phyloP scores from a whole-genome alignment of 2,797 vertebrate genomes.

The Xyrichtys novacula region DNA sequence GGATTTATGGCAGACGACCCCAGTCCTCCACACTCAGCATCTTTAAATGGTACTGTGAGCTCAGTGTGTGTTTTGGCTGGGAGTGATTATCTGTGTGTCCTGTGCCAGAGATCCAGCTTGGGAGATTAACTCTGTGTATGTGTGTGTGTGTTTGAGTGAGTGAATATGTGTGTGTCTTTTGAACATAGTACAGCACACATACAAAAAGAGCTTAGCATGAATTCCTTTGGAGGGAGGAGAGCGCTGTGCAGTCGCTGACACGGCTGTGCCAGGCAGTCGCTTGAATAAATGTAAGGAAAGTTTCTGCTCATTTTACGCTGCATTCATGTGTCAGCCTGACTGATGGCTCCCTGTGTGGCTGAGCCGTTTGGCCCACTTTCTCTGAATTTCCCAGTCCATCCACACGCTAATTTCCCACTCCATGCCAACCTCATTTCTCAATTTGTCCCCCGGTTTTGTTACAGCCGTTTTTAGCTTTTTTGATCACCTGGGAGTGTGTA shows the following conservation, averaged over 20 bases:
- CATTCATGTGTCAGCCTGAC: slow-evolving; percentile 66
- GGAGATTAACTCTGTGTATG: slow-evolving; percentile 56
- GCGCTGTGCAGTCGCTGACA: slow-evolving; percentile 26
- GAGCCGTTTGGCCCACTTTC: slow-evolving; percentile 77
- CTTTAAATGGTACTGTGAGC: slow-evolving; percentile 37
- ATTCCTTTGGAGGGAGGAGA: slow-evolving; percentile 60
- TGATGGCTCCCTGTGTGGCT: slow-evolving; percentile 58
- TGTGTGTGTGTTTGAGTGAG: slow-evolving; percentile 14
- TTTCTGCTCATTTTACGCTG: slow-evolving; percentile 46
- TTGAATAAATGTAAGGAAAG: slow-evolving; percentile 36
- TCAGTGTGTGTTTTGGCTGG: slow-evolving; percentile 64
- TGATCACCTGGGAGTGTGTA: slow-evolving; percentile 47
- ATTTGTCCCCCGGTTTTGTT: slow-evolving; percentile 61
- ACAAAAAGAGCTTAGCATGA: slow-evolving; percentile 60
- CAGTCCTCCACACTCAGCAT: slow-evolving; percentile 23
- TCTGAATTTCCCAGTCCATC: slow-evolving; percentile 62
- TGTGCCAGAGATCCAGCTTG: slow-evolving; percentile 63
- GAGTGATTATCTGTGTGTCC: slow-evolving; percentile 55
- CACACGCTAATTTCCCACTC: slow-evolving; percentile 70
- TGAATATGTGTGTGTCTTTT: slow-evolving; percentile 8
- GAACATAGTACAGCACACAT: slow-evolving; percentile 13
- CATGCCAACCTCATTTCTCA: slow-evolving; percentile 78
- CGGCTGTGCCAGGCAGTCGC: slow-evolving; percentile 28
- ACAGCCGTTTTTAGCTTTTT: slow-evolving; percentile 60
- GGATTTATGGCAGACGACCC: slow-evolving; percentile 37